Conservation (phyloP, 2,888 invertebrate species). For the Scaptomyza caliginosa region DNA sequence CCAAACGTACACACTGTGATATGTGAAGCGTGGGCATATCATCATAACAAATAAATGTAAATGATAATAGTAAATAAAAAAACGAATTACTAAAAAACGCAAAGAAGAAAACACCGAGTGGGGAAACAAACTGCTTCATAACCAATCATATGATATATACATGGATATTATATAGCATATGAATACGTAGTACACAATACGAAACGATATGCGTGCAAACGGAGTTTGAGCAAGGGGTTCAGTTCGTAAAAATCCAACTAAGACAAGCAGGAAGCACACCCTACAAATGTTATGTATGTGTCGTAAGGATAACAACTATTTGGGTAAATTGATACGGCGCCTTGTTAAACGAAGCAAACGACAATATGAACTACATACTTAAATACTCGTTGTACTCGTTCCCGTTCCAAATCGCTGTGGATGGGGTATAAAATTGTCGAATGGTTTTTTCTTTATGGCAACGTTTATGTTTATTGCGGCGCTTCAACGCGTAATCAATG, state of each 20-base stretch:
- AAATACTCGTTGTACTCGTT: background rate
- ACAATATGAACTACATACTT: conserved; percentile 7
- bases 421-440: conserved; percentile 3
- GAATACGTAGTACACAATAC: conserved; percentile 16
- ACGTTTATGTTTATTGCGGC: conserved; percentile 62
- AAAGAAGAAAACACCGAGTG: conserved; percentile 48
- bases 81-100: conserved; percentile 79
- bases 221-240: conserved; percentile 23
- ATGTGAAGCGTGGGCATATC: conserved; percentile 42
- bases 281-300: no score
- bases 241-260: conserved; percentile 39
- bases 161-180: background rate
- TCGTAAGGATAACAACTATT: conserved; percentile 41
- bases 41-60: conserved; percentile 79
- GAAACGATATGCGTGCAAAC: conserved; percentile 48
- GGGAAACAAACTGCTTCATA: conserved; percentile 39
- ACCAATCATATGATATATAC: conserved; percentile 44
- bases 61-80: conserved; percentile 77
- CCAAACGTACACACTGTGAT: conserved; percentile 16
- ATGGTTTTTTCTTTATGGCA: conserved; percentile 34
- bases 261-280: conserved; percentile 49
- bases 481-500: conserved; percentile 32
- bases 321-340: conserved; percentile 75
- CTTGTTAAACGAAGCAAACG: conserved; percentile 60
- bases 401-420: background rate